A percentile compares a stretch with the other conserved stretches of the same genome.
Evolutionary conservation across 2,797 vertebrate genomes (phyloP).

Genomic region (Sebastes baramenuke): DNA sequence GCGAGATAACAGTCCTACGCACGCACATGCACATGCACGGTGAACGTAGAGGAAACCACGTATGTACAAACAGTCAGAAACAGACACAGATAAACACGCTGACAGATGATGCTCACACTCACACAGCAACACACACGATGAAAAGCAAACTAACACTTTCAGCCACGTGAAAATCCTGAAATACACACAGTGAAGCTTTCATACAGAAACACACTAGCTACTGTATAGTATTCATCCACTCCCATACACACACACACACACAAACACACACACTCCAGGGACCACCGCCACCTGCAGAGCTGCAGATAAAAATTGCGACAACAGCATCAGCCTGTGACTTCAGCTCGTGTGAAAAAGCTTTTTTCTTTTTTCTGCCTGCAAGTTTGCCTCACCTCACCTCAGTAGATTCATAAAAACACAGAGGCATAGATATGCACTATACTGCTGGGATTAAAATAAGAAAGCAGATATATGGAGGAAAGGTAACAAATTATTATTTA

Average conservation of each 20-base stretch:
- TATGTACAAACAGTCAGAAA: not conserved
- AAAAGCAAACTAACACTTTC: not conserved
- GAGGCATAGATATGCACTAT: constrained; percentile 2
- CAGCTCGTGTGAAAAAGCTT: constrained; percentile 34
- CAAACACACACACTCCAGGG: constrained; percentile 13
- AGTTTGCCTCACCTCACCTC: constrained; percentile 30
- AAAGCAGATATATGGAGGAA: not conserved
- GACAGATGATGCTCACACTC: constrained; percentile 4
- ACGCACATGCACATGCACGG: not conserved
- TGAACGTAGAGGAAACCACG: not conserved
- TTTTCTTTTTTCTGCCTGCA: constrained; percentile 2
- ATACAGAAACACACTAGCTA: constrained; percentile 7
- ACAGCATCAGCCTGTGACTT: constrained; percentile 59
- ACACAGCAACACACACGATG: not conserved
- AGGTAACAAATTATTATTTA: not conserved
- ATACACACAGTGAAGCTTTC: not conserved
- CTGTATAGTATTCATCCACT: not conserved
- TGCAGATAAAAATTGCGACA: constrained; percentile 69
- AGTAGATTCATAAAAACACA: constrained; percentile 19
- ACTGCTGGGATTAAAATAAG: not conserved
- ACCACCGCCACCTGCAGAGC: constrained; percentile 66
- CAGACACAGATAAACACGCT: not conserved
- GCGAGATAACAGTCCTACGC: constrained; percentile 5
- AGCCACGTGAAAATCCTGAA: not conserved
- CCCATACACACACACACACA: not conserved